Evolutionary conservation across 2,797 vertebrate genomes (phyloP), one percentile per base, ranked within the genome.

Genomic region (Cottoperca gobio): DNA sequence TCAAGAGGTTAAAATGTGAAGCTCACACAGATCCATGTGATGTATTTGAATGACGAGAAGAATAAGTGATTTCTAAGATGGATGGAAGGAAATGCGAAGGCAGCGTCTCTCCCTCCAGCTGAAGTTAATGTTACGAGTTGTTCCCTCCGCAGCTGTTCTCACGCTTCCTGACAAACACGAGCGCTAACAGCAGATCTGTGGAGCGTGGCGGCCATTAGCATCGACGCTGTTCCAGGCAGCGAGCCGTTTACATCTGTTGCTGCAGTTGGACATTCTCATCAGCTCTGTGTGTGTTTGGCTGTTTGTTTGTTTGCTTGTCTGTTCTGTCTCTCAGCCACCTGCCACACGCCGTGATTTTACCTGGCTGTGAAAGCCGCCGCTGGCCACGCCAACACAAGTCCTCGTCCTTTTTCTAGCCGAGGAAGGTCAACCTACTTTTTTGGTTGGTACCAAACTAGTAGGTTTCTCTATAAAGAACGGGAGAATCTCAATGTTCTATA

Each of bases 201-300:
- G 79, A 83, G 83, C 79, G 53, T 54, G 50, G 81, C 79, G 63
- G 84, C 52, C 70, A 57, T 78, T 81, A 82, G 78, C 83, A n/a
- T 62, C 52, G 2, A 48, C 8, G 24, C 67, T 9, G 70, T 68
- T 79, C 73, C 82, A 78, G 73, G 73, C 75, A 72, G 66, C n/a
- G n/a, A 72, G 79, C 53, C 35, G 43, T 78, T 81, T 84, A 70
- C 76, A 86, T 85, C 86, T 78, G 82, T 70, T 21, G n/a, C 70
- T 72, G 66, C 75, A 64, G 73, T 72, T 75, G 71, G 54, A 73
- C 77, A 6, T 55, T 21, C n/a, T 77, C 70, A 59, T 68, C 62
- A 0, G 37, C 61, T 53, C 40, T 26, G 40, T 64, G 40, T 61
- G 59, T 54, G 66, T 61, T 35, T 86, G 81, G 73, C 28, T 61